Conservation (phyloP, 2,888 invertebrate species). For the Cataglyphis albicans region DNA sequence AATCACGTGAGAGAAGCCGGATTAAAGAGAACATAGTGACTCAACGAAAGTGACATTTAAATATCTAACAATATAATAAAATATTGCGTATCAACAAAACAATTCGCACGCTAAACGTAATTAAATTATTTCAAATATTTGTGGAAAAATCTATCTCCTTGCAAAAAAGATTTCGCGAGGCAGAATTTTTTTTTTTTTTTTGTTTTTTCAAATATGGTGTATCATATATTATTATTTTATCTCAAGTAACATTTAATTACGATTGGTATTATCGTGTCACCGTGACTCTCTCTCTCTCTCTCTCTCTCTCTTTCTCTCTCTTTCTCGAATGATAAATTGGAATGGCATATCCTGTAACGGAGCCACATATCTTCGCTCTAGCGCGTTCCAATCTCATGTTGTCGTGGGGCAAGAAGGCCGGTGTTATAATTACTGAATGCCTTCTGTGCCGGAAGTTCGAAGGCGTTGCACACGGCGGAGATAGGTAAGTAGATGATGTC, state of each 20-base stretch:
- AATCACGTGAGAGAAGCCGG: background rate
- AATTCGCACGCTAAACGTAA: background rate
- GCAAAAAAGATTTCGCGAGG: background rate
- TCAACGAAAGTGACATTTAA: conserved; percentile 14
- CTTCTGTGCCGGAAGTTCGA: conserved; percentile 60
- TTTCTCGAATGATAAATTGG: background rate
- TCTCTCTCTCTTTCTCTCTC: too few relatives aligned
- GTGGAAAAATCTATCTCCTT: background rate
- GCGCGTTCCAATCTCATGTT: conserved; percentile 44
- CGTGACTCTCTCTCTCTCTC: background rate
- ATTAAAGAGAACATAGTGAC: background rate
- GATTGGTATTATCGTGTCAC: background rate
- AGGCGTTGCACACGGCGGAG: conserved; percentile 42
- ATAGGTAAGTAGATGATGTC: conserved; percentile 50
- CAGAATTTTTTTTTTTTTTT: background rate
- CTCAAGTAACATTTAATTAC: background rate
- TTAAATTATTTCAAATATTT: background rate
- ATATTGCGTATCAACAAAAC: background rate
- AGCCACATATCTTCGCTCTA: conserved; percentile 13
- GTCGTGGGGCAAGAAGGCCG: conserved; percentile 47
- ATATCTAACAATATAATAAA: background rate
- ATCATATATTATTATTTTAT: background rate
- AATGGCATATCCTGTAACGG: conserved; percentile 17
- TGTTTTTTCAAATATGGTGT: background rate
- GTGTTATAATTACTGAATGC: conserved; percentile 62